Percentiles rank a stretch among this genome's conserved stretches.
phyloP scores from a whole-genome alignment of 1,140 invertebrate genomes.

The Cherax destructor region DNA sequence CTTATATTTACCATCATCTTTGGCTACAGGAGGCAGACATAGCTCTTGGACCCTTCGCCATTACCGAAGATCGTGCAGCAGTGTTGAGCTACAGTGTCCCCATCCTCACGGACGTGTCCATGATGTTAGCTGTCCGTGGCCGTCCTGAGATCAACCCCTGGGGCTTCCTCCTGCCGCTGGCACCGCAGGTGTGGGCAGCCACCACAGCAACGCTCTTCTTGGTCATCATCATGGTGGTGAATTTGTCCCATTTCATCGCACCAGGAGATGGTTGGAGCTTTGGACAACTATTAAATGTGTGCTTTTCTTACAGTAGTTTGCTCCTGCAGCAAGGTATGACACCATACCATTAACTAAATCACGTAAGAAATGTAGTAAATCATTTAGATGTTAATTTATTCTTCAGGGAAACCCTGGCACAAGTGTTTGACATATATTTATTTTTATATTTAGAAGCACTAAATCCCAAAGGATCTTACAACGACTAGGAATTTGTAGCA shows the following conservation, averaged over 20 bases:
- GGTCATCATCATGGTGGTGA: neutral
- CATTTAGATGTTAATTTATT: too few relatives aligned
- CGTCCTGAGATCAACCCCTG: constrained; percentile 21
- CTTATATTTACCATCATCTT: too few relatives aligned
- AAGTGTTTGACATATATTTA: too few relatives aligned
- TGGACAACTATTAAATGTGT: neutral
- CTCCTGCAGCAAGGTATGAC: neutral
- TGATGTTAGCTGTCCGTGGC: neutral
- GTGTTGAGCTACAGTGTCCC: neutral
- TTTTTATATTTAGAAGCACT: too few relatives aligned
- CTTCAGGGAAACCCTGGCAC: too few relatives aligned
- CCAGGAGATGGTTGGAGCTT: too few relatives aligned
- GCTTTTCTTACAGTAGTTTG: neutral
- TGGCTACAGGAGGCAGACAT: constrained; percentile 39
- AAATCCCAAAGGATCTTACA: too few relatives aligned
- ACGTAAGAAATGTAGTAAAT: too few relatives aligned
- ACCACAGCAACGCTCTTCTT: neutral
- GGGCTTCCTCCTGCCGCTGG: constrained; percentile 37
- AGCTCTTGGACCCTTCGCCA: constrained; percentile 35
- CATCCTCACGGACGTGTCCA: neutral
- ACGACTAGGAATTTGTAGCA: too few relatives aligned
- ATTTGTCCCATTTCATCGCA: neutral
- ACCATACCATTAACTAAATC: too few relatives aligned
- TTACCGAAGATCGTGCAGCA: neutral
- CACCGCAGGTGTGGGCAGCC: constrained; percentile 1